Conservation (phyloP, 2,888 invertebrate genomes). For the Dasysyrphus tricinctus region DNA sequence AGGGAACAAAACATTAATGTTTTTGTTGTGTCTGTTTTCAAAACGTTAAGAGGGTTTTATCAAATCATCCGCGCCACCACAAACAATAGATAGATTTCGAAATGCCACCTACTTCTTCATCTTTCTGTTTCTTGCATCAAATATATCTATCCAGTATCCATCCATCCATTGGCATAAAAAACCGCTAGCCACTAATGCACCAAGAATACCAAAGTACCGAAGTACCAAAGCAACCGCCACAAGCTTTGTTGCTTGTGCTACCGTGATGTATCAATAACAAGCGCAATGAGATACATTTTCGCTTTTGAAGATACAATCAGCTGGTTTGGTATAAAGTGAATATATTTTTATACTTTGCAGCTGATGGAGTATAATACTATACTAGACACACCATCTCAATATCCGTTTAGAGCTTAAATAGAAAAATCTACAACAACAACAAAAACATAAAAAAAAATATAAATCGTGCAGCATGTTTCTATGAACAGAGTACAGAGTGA, state of each 20-base stretch:
- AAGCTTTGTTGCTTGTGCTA: conserved; percentile 49
- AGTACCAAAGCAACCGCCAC: background rate
- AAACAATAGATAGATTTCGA: conserved; percentile 74
- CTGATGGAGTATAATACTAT: conserved; percentile 5
- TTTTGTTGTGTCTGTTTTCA: background rate
- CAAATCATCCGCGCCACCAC: conserved; percentile 67
- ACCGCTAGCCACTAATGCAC: background rate
- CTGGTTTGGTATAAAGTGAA: conserved; percentile 32
- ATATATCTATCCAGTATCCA: conserved; percentile 20
- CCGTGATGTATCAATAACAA: conserved; percentile 74
- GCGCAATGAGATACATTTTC: conserved; percentile 74
- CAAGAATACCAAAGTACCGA: too few relatives aligned
- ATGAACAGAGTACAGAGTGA: conserved; percentile 13
- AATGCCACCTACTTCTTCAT: conserved; percentile 73
- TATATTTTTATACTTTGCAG: conserved; percentile 21
- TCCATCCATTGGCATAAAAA: conserved; percentile 20
- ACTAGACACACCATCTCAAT: conserved; percentile 40
- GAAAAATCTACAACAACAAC: conserved; percentile 21
- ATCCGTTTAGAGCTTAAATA: conserved; percentile 58
- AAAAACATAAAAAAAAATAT: conserved; percentile 24
- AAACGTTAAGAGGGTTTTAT: conserved; percentile 47
- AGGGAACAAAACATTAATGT: conserved; percentile 36
- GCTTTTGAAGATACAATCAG: conserved; percentile 66
- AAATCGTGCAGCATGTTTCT: conserved; percentile 72
- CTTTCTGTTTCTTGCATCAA: conserved; percentile 46